Base-by-base conservation (phyloP, 2,797 vertebrate species). In the Vireo griseus region DNA sequence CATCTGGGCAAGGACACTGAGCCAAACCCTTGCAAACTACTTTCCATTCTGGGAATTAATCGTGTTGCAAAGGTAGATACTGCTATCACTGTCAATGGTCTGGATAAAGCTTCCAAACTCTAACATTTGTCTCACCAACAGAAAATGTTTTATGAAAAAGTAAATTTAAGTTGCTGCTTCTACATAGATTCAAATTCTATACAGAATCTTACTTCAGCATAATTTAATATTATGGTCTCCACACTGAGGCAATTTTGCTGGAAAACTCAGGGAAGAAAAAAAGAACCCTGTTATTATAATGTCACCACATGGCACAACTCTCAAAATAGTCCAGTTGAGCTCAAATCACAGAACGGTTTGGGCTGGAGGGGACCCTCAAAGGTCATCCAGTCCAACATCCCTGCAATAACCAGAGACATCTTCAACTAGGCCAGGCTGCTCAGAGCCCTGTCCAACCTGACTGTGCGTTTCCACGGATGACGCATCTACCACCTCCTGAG, bases 41-140 rank as follows among this genome's bases (percentile, higher is more conserved):
- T 76, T 76, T 59, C 22, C 54, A 40, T 55, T 69, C 51, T 63
- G 45, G 18, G 67, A 62, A 63, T 73, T 81, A 72, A 87, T 24
- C 2, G 1, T 0, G 0, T 33, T 62, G 52, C 48, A 71, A 51
- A 80, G 33, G 55, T 31, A 55, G 63, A 55, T 76, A 82, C 1
- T 45, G 16, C 55, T 68, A 19, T 40, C 75, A 62, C 39, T 91
- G 59, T 40, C 63, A 59, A 59, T 45, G 67, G 95, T 52, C 48
- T 67, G 68, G 25, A 90, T 59, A 90, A 58, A 71, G 59, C 42
- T 87, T 55, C 24, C n/a, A 68, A 88, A 63, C 16, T 11, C 14
- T 14, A 78, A 90, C 22, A 88, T 80, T 37, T 42, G 24, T 68
- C 22, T 86, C 42, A 44, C 13, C 39, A 82, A 90, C 17, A 54